These are phyloP conservation scores for Fundulus diaphanus DNA, from an alignment of 2,797 vertebrate species.

Conservation along the genomic window DNA sequence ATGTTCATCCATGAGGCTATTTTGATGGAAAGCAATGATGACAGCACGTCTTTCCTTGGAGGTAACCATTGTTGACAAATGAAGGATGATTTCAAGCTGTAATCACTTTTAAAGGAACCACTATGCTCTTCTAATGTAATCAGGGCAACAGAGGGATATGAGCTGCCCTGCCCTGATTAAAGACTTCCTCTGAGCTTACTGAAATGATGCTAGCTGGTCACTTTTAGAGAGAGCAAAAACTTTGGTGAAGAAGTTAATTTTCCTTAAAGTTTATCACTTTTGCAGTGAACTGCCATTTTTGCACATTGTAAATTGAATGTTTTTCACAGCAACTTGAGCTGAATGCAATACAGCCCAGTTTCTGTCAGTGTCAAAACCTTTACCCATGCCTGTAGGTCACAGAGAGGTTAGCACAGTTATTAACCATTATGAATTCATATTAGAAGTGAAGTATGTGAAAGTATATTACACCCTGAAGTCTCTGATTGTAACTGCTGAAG, in stretches of 20 bases:
- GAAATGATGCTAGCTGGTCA: background rate
- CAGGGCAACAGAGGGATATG: background rate
- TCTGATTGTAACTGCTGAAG: background rate
- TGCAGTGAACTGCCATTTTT: background rate
- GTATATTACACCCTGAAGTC: background rate
- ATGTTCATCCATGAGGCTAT: background rate
- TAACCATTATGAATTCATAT: background rate
- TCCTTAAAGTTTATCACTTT: background rate
- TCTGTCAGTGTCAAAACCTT: background rate
- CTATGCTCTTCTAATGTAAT: background rate
- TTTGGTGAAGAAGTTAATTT: background rate
- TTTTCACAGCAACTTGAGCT: background rate
- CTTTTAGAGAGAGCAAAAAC: background rate
- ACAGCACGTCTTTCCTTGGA: background rate
- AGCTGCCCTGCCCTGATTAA: background rate
- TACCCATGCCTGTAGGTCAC: background rate
- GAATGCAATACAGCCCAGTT: background rate
- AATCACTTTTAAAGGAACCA: background rate
- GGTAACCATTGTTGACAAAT: slow-evolving; percentile 3
- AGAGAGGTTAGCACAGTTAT: background rate
- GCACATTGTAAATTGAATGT: background rate
- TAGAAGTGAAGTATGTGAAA: background rate
- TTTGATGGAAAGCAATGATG: background rate
- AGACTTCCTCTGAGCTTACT: background rate
- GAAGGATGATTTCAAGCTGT: background rate